Evolutionary conservation across 1,140 invertebrate species (phyloP).

Genomic region (Choristoneura fumiferana): DNA sequence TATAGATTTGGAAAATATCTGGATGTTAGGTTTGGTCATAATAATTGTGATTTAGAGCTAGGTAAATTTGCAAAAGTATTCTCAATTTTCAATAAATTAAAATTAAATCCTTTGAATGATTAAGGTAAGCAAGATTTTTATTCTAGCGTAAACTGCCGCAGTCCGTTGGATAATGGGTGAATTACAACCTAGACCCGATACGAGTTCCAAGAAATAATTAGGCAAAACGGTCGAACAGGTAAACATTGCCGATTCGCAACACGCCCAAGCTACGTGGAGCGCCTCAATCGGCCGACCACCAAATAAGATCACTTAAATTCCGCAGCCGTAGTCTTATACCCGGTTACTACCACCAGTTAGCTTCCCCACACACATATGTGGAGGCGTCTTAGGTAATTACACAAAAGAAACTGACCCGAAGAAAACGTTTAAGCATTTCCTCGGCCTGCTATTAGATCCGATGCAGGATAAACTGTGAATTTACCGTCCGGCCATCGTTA

Average conservation of each 20-base stretch:
- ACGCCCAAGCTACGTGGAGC: conserved; percentile 36
- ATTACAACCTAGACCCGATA: conserved; percentile 7
- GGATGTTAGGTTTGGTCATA: too few relatives aligned
- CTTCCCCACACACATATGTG: conserved; percentile 48
- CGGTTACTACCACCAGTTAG: conserved; percentile 50
- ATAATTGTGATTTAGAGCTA: too few relatives aligned
- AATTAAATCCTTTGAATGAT: too few relatives aligned
- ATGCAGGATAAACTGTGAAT: conserved; percentile 32
- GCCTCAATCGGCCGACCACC: conserved; percentile 46
- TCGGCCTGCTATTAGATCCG: conserved; percentile 35
- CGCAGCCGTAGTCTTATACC: conserved; percentile 41
- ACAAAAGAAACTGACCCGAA: conserved; percentile 52
- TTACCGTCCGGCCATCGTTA: conserved; percentile 27
- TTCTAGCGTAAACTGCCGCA: too few relatives aligned
- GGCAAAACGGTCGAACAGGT: conserved; percentile 43
- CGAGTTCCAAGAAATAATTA: conserved; percentile 45
- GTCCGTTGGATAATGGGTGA: neutral
- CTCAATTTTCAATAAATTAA: too few relatives aligned
- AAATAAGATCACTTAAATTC: conserved; percentile 65
- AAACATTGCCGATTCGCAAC: conserved; percentile 48
- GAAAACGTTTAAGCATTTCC: conserved; percentile 45
- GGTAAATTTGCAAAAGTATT: too few relatives aligned
- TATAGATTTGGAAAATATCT: too few relatives aligned
- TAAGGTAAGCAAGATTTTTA: too few relatives aligned
- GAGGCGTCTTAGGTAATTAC: conserved; percentile 49